These are phyloP conservation scores for Osmerus eperlanus DNA, from an alignment of 2,113 vertebrate genomes.

Conservation along the genomic window DNA sequence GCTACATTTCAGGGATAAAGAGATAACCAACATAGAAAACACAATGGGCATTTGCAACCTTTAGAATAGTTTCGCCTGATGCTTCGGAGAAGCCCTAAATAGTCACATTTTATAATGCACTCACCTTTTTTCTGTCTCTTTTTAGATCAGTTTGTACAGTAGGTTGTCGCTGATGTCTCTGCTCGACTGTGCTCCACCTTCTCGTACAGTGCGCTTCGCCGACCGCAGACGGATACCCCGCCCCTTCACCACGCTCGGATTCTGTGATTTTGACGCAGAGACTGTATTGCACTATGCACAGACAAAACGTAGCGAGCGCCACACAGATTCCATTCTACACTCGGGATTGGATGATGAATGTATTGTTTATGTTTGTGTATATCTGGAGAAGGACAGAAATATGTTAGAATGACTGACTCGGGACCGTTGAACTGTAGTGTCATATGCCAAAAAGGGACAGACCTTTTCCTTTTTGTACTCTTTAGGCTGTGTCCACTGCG, in stretches of 20 bases:
- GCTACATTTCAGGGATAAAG: too few species aligned
- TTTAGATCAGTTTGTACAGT: conserved; percentile 8
- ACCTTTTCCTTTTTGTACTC: too few species aligned
- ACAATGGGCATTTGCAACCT: neutral
- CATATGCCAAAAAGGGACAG: too few species aligned
- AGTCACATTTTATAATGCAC: conserved; percentile 8
- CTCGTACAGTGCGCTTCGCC: conserved; percentile 27
- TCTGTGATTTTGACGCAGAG: conserved; percentile 3
- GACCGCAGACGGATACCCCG: conserved; percentile 21
- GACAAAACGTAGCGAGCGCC: neutral
- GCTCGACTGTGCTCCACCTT: conserved; percentile 31
- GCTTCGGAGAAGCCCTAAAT: neutral
- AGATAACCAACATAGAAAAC: neutral
- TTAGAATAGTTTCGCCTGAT: neutral
- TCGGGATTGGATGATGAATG: neutral
- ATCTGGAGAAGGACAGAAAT: too few species aligned
- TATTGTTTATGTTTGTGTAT: too few species aligned
- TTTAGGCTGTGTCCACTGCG: too few species aligned
- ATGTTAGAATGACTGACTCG: too few species aligned
- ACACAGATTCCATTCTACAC: neutral
- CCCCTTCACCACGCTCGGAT: conserved; percentile 17
- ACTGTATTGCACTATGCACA: neutral
- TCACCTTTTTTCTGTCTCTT: conserved; percentile 31
- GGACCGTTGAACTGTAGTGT: too few species aligned
- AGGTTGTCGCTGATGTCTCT: conserved; percentile 20